phyloP scores from a whole-genome alignment of 2,888 invertebrate species.

The Drosophila neonasuta region DNA sequence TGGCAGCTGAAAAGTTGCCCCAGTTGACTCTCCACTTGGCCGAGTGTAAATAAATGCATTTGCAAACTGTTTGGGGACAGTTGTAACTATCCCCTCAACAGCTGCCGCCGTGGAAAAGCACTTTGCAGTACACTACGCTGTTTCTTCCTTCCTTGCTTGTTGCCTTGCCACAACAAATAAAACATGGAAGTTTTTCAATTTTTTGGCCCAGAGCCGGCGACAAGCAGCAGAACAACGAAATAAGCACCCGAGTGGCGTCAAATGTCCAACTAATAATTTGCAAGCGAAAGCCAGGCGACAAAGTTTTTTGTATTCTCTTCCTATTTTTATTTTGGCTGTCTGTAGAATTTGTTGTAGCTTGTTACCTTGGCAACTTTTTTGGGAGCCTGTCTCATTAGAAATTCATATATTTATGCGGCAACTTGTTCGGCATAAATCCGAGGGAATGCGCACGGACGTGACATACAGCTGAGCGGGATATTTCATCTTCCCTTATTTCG shows the following conservation, averaged over 20 bases:
- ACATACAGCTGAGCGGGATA: conserved; percentile 39
- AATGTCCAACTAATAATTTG: conserved; percentile 70
- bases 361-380: conserved; percentile 32
- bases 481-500: neutral
- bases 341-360: no score
- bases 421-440: conserved; percentile 54
- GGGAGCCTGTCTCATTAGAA: conserved; percentile 50
- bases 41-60: conserved; percentile 25
- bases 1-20: neutral
- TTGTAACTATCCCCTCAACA: conserved; percentile 10
- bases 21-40: neutral
- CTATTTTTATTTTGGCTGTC: neutral
- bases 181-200: conserved; percentile 60
- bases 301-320: conserved; percentile 13
- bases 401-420: conserved; percentile 71
- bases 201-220: conserved; percentile 22
- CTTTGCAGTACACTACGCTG: conserved; percentile 17
- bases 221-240: conserved; percentile 23
- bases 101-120: conserved; percentile 12
- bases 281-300: conserved; percentile 43
- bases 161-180: conserved; percentile 34
- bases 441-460: conserved; percentile 51
- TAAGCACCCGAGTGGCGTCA: conserved; percentile 53
- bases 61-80: conserved; percentile 22
- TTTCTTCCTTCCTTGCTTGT: conserved; percentile 1